Conservation (phyloP, 2,113 vertebrate species). For the Trochalopteron elliotii region DNA sequence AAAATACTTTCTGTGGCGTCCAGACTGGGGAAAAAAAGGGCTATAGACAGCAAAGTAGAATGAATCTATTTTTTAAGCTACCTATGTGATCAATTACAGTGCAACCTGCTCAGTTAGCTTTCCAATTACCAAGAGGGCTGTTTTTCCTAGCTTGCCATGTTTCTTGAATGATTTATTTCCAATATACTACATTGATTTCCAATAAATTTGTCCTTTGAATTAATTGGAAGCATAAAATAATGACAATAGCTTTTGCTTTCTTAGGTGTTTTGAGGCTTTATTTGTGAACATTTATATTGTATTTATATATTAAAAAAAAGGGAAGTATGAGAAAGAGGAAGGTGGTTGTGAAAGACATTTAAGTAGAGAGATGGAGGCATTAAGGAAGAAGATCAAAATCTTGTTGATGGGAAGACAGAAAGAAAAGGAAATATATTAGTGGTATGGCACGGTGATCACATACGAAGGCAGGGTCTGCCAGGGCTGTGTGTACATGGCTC, state of each 20-base stretch:
- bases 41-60: not conserved
- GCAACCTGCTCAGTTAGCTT: slow-evolving; percentile 30
- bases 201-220: slow-evolving; percentile 48
- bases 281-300: not conserved
- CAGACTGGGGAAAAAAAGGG: not conserved
- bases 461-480: not conserved
- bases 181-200: slow-evolving; percentile 46
- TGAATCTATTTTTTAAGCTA: not conserved
- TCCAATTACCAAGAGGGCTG: slow-evolving; percentile 31
- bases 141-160: slow-evolving; percentile 5
- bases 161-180: slow-evolving; percentile 32
- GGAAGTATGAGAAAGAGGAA: not conserved
- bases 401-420: not conserved
- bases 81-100: slow-evolving; percentile 43
- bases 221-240: slow-evolving; percentile 34
- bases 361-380: not conserved
- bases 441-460: not conserved
- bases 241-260: not conserved
- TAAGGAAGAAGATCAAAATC: not conserved
- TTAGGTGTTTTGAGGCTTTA: not conserved
- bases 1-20: not conserved
- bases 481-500: rapidly evolving
- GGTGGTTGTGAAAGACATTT: not conserved
- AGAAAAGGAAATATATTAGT: not conserved
- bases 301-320: not conserved